Evolutionary conservation across 2,888 invertebrate species (phyloP).

Genomic region (Xanthorhoe designata): DNA sequence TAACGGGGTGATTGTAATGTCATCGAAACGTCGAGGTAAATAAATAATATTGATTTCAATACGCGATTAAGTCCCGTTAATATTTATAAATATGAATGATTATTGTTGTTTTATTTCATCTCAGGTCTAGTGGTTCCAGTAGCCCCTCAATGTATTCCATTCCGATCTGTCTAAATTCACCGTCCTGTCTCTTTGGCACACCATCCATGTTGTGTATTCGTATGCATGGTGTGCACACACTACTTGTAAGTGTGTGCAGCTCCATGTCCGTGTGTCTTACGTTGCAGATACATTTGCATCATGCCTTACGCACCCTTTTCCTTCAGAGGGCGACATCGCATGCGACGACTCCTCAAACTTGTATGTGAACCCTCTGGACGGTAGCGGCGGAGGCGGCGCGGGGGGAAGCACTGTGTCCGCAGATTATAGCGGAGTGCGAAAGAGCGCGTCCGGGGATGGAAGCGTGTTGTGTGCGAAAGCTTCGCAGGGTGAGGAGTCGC

Average conservation of each 20-base stretch:
- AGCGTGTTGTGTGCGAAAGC: conserved; percentile 87
- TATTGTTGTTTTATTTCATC: conserved; percentile 30
- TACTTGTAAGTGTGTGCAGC: conserved; percentile 62
- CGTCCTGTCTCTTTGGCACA: conserved; percentile 39
- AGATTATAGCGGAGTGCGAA: conserved; percentile 88
- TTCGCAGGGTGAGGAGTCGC: conserved; percentile 84
- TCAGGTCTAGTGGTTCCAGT: conserved; percentile 5
- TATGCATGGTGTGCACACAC: conserved; percentile 43
- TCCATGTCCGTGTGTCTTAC: conserved; percentile 84
- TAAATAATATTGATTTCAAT: no score
- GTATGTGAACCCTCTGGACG: conserved; percentile 94
- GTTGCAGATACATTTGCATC: conserved; percentile 98
- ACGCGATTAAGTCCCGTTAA: no score
- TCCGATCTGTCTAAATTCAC: conserved; percentile 24
- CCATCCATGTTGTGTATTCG: conserved; percentile 26
- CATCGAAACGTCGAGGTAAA: no score
- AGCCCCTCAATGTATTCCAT: conserved; percentile 1
- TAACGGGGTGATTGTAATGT: no score
- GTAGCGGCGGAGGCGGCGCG: conserved; percentile 82
- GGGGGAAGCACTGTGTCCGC: conserved; percentile 63
- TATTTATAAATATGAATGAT: no score
- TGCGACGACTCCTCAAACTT: conserved; percentile 92
- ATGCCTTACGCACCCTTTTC: conserved; percentile 97
- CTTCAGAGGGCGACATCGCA: conserved; percentile 92
- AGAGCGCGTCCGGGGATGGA: conserved; percentile 92